A percentile compares a stretch with the other conserved stretches of the same genome.
Conservation (phyloP, 2,797 vertebrate genomes). For the Remorina albescens region DNA sequence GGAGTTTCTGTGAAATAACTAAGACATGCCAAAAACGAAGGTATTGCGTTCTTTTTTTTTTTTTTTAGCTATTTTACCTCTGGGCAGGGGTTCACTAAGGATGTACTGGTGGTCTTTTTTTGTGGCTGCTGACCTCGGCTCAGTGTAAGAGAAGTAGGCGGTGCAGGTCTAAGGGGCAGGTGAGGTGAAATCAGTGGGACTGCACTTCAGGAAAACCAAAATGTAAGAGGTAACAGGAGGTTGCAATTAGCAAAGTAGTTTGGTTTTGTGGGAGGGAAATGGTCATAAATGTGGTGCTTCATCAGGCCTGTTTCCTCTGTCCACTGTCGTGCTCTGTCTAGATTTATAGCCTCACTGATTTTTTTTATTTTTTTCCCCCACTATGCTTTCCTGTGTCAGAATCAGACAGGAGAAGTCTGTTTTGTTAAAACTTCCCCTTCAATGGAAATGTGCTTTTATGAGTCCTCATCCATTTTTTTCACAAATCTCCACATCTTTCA, state of each 20-base stretch:
- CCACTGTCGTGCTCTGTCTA: slow-evolving; percentile 39
- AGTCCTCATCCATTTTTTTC: background rate
- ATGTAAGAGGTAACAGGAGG: slow-evolving; percentile 87
- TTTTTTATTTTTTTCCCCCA: slow-evolving; percentile 4
- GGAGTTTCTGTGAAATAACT: slow-evolving; percentile 30
- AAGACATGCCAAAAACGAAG: slow-evolving; percentile 43
- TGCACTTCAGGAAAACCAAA: slow-evolving; percentile 83
- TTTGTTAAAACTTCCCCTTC: background rate
- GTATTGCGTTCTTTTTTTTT: no score
- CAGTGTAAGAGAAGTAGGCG: background rate
- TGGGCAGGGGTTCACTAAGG: slow-evolving; percentile 65
- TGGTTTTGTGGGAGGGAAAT: slow-evolving; percentile 89
- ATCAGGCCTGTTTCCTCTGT: slow-evolving; percentile 81
- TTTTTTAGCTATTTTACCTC: slow-evolving; percentile 47
- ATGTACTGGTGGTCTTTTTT: slow-evolving; percentile 65
- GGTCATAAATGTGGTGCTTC: slow-evolving; percentile 90
- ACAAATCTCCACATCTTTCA: background rate
- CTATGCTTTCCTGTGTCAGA: slow-evolving; percentile 9
- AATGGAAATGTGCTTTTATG: background rate
- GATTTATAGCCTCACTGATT: slow-evolving; percentile 50
- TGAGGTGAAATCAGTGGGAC: slow-evolving; percentile 83
- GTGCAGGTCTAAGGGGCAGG: slow-evolving; percentile 67
- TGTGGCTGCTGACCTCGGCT: background rate
- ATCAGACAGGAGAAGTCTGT: slow-evolving; percentile 24
- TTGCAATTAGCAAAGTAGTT: slow-evolving; percentile 94